These are phyloP conservation scores for Acronicta alni DNA, from an alignment of 2,888 invertebrate species.

Conservation along the genomic window DNA sequence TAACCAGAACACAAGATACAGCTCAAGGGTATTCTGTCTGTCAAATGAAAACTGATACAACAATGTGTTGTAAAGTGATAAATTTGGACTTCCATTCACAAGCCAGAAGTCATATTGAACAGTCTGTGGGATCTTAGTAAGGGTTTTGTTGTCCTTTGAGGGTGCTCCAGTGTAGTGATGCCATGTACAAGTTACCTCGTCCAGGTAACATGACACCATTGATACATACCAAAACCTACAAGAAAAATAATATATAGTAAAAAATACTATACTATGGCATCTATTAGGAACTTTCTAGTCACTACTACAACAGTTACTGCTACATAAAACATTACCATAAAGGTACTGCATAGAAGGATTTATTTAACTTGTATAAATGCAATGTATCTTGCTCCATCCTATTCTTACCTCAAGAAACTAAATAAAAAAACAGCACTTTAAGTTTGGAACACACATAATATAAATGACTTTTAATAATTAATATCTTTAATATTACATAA, in stretches of 20 bases:
- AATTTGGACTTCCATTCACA: conserved; percentile 98
- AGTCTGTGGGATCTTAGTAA: conserved; percentile 76
- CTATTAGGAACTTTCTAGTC: too few species aligned
- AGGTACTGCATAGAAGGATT: too few species aligned
- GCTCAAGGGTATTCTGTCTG: conserved; percentile 96
- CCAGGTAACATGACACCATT: conserved; percentile 96
- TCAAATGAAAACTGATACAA: conserved; percentile 99
- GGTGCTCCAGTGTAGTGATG: conserved; percentile 90
- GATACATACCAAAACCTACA: conserved; percentile 98
- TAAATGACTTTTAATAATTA: too few species aligned
- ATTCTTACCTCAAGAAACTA: background rate
- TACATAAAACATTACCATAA: too few species aligned
- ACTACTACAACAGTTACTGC: too few species aligned
- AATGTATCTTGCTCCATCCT: too few species aligned
- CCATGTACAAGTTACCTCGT: conserved; percentile 95
- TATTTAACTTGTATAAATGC: too few species aligned
- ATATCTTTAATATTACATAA: too few species aligned
- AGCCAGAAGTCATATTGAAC: conserved; percentile 97
- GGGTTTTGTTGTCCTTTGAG: conserved; percentile 72
- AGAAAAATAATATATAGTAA: background rate
- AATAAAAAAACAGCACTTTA: background rate
- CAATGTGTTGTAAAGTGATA: conserved; percentile 95
- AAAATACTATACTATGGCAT: too few species aligned
- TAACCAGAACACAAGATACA: conserved; percentile 96
- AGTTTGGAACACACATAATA: background rate